Conservation (phyloP, 2,113 vertebrate genomes). For the Lagopus muta region DNA sequence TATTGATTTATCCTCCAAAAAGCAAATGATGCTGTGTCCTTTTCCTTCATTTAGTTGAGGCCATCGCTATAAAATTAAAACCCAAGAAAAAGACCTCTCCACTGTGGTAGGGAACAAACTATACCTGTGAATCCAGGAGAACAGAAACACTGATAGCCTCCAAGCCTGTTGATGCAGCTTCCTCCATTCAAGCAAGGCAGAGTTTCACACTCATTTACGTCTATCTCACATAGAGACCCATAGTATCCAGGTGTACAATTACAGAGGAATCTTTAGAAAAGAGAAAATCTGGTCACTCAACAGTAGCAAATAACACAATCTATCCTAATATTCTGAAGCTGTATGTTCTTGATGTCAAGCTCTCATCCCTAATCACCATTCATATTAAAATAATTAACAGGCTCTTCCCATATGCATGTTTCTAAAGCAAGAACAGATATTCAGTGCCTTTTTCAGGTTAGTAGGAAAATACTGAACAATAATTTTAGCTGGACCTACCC, state of each 20-base stretch:
- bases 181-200: constrained; percentile 83
- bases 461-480: background rate
- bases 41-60: background rate
- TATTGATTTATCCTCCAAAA: background rate
- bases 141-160: constrained; percentile 81
- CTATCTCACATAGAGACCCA: constrained; percentile 82
- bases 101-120: background rate
- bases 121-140: constrained; percentile 85
- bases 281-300: background rate
- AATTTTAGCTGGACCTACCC: background rate
- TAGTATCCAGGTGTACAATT: constrained; percentile 81
- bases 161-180: constrained; percentile 82
- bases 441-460: background rate
- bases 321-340: background rate
- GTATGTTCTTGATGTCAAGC: background rate
- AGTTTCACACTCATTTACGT: constrained; percentile 84
- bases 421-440: background rate
- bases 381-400: background rate
- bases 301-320: background rate
- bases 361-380: background rate
- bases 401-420: background rate
- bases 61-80: background rate
- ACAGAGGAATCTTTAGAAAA: constrained; percentile 79
- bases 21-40: background rate
- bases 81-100: background rate